Conservation (phyloP, 2,113 vertebrate species). For the Pseudopodoces humilis region DNA sequence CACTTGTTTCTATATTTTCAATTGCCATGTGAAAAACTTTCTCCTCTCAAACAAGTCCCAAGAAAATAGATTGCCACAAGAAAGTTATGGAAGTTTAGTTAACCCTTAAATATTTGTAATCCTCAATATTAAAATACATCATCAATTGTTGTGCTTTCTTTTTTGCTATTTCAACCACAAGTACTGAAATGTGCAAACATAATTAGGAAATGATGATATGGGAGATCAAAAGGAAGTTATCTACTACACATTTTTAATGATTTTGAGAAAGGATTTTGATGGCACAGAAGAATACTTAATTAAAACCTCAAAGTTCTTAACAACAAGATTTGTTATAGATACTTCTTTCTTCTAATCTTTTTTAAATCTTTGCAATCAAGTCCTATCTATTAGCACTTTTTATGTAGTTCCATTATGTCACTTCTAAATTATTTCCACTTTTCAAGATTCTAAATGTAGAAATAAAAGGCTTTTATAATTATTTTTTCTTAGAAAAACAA, state of each 20-base stretch:
- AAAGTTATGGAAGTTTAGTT: background rate
- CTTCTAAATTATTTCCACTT: background rate
- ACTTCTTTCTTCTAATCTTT: background rate
- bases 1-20: background rate
- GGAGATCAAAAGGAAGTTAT: background rate
- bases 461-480: background rate
- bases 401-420: rapidly evolving
- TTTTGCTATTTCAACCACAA: background rate
- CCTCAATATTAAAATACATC: background rate
- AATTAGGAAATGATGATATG: background rate
- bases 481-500: background rate
- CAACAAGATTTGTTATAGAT: background rate
- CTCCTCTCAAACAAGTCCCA: background rate
- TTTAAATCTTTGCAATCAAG: background rate
- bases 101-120: background rate
- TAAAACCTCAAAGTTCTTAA: background rate
- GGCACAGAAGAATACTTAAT: background rate
- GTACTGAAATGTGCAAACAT: background rate
- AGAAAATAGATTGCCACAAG: background rate
- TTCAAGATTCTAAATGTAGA: background rate
- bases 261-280: background rate
- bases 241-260: background rate
- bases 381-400: background rate
- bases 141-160: background rate
- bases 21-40: background rate